Base-by-base conservation (phyloP, 2,888 invertebrate genomes). In the Mycogona germanica region DNA sequence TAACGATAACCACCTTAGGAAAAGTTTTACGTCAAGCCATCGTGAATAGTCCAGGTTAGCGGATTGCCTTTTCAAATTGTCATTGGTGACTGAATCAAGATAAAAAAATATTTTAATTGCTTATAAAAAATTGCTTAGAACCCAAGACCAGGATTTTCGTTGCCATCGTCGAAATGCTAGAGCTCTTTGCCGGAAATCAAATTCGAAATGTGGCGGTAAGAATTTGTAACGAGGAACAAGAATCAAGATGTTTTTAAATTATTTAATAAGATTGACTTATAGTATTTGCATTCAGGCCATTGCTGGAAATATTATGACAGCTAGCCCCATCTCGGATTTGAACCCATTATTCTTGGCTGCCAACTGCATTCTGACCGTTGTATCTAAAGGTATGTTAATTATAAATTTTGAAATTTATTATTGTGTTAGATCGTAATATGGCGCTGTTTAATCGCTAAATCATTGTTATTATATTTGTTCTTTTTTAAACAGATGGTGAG, bases 111-210 rank as follows among this genome's bases (percentile, higher is more conserved):
- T 9, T 9, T 40, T 48, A 40, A 19, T 42, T 30, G 12, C 7
- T 35, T 37, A 9, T 42, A 17, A 9, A 28, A 14, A 9, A 9
- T 29, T 21, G 7, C 26, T 9, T 25, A 54, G 55, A 51, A 29
- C 32, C 14, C 23, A 55, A 55, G 28, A 56, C 55, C 7, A 50
- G 50, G n/a, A 30, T 42, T 14, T 32, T 53, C 73, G 63, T 60
- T 7, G 78, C 83, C 29, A 77, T 87, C 25, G 74, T 80, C 7
- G 80, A 85, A 51, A 96, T 95, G 85, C 72, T 96, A 25, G 81
- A 88, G 66, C 91, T 86, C 82, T 96, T 96, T 75, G 96, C 92
- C 47, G 93, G 95, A 5, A 86, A 82, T 65, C 96, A 96, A 74
- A 87, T 96, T 48, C 76, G 95, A 58, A 96, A 93, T 70, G 91